Base-by-base conservation (phyloP, 2,888 invertebrate species). In the Leptopilina myrica region DNA sequence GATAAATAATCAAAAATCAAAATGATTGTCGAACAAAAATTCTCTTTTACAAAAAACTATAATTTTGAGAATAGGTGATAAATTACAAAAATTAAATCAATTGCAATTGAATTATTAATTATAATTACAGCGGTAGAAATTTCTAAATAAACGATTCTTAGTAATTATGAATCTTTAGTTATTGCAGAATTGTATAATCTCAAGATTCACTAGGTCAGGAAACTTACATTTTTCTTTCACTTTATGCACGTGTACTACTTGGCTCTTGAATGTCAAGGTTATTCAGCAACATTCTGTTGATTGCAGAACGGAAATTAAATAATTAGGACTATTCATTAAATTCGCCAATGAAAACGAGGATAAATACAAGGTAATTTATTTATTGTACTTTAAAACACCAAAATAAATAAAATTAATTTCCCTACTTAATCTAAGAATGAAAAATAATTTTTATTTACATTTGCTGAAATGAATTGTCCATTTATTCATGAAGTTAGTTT, bases 141-240 rank as follows among this genome's bases (percentile, higher is more conserved):
- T 20, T 62, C 0, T 20, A 20, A 62, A 15, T 62, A 62, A 62
- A 62, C 15, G 15, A 59, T 15, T 59, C 8, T 2, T 7, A 46
- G 46, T 9, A 46, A 7, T 46, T 46, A 9, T 49, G 49, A 49
- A 49, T 49, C 40, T 9, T 43, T 15, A 46, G 15, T 67, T 67
- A 67, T 46, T 67, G 46, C 11, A 46, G 20, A 46, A 49, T 67
- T 49, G 43, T 43, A 43, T 49, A 15, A 53, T 14, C 33, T n/a
- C n/a, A 5, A 26, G 33, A 56, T 33, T 33, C 56, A 53, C 56
- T 59, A 26, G 73, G 56, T 73, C 73, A 73, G n/a, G 56, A 73
- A 73, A 56, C 56, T 73, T 73, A 56, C 56, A 56, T 73, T 73
- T 59, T 73, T 73, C 73, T 73, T 73, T 73, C 73, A 69, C 53